phyloP scores from a whole-genome alignment of 2,113 vertebrate genomes.

The Forbesichthys papilliferus region DNA sequence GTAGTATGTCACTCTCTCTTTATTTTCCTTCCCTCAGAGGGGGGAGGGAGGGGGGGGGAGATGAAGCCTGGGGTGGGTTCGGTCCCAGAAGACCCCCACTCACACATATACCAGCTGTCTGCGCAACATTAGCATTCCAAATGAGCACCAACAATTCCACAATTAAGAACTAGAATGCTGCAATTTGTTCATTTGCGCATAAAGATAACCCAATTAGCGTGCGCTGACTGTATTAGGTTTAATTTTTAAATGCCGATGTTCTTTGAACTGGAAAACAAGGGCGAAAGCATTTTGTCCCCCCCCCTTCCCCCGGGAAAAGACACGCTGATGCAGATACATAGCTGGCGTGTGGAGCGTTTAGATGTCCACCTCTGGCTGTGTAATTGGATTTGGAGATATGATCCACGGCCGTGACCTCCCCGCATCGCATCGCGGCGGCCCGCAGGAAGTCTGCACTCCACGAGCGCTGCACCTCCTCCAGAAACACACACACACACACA shows the following conservation, averaged over 20 bases:
- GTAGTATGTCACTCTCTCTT: neutral
- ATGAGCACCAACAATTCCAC: slow-evolving; percentile 62
- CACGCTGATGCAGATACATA: too few species aligned
- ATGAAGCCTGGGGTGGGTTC: slow-evolving; percentile 43
- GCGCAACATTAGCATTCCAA: slow-evolving; percentile 63
- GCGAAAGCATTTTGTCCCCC: neutral
- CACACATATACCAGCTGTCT: slow-evolving; percentile 66
- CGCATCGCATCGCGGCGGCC: neutral
- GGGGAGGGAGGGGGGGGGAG: neutral
- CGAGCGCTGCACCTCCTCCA: too few species aligned
- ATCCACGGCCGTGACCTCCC: neutral
- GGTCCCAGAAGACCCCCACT: slow-evolving; percentile 58
- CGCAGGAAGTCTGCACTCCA: neutral
- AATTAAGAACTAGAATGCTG: slow-evolving; percentile 70
- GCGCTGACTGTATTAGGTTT: slow-evolving; percentile 50
- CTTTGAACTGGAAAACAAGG: slow-evolving; percentile 26
- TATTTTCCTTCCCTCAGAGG: neutral
- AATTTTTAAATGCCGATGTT: slow-evolving; percentile 41
- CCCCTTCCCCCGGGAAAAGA: too few species aligned
- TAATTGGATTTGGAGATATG: neutral
- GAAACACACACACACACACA: too few species aligned
- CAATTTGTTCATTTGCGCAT: slow-evolving; percentile 60
- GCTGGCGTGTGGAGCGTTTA: too few species aligned
- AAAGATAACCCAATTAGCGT: slow-evolving; percentile 67
- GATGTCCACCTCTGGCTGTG: neutral